Conservation (phyloP, 2,888 invertebrate genomes). For the Brachycybe producta region DNA sequence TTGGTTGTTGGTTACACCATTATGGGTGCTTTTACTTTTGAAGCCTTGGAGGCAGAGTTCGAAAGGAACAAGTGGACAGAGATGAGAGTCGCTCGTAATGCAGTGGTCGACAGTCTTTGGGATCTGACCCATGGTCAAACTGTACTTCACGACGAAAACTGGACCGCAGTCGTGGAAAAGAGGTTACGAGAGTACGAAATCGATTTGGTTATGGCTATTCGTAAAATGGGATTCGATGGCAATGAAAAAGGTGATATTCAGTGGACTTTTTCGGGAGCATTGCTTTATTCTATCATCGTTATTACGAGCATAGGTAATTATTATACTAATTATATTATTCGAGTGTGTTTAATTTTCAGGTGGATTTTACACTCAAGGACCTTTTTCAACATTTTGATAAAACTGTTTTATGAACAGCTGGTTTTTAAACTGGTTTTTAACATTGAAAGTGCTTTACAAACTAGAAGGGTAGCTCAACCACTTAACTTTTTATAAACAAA, state of each 20-base stretch:
- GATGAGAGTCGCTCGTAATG: too few relatives aligned
- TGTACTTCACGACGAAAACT: constrained; percentile 58
- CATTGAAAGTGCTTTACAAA: too few relatives aligned
- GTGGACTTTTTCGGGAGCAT: constrained; percentile 51
- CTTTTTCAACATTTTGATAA: too few relatives aligned
- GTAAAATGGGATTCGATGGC: constrained; percentile 87
- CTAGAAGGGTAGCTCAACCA: too few relatives aligned
- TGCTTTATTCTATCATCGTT: constrained; percentile 90
- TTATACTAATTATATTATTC: too few relatives aligned
- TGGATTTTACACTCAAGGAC: too few relatives aligned
- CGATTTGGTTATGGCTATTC: constrained; percentile 66
- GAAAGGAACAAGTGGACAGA: too few relatives aligned
- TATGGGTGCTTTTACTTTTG: constrained; percentile 73
- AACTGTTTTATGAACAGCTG: too few relatives aligned
- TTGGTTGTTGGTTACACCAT: constrained; percentile 81
- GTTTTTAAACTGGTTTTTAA: too few relatives aligned
- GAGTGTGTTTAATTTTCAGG: too few relatives aligned
- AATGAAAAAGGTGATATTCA: constrained; percentile 46
- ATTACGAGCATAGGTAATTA: constrained; percentile 82
- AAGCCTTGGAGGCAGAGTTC: constrained; percentile 56
- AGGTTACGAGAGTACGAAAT: constrained; percentile 49
- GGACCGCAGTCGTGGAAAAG: constrained; percentile 56
- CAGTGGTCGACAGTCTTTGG: constrained; percentile 64
- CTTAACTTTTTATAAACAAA: too few relatives aligned
- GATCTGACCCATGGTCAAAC: constrained; percentile 53